Evolutionary conservation across 2,888 invertebrate genomes (phyloP), one percentile per base, ranked within the genome.

Genomic region (Candidula unifasciata): DNA sequence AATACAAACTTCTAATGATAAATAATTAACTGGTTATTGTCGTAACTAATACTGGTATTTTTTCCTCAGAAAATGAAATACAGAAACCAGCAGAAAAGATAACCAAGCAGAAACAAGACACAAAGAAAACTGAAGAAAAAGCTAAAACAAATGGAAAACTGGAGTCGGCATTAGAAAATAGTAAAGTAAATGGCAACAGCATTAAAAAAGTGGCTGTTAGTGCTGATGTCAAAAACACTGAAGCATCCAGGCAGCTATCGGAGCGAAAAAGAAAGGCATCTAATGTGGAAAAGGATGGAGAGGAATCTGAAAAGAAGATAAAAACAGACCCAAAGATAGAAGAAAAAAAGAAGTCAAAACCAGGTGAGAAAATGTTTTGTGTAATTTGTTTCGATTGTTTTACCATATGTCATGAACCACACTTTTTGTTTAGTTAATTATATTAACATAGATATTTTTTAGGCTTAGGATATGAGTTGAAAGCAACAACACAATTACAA

Each of bases 201-300:
- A 66, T 35, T 24, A 24, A 24, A 24, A 87, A 88, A 69, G 89
- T 86, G 82, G 89, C 89, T 71, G 87, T 89, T 64, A 88, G 89
- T 24, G 57, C 89, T 13, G 90, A 90, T 54, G 89, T 89, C 76
- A 88, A 90, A 80, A 89, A 89, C 33, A 86, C 88, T 33, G 88
- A 87, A 64, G 82, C 90, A 30, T 54, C 85, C 8, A 83, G 57
- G 60, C 35, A 60, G 86, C 87, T 27, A 87, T 87, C 83, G 82
- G 85, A 73, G 84, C 84, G 85, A 82, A 81, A 83, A 82, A 82
- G 84, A 80, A 88, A 86, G 76, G 78, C 76, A 81, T 77, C 37
- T 84, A 82, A 18, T 54, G 13, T 52, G 37, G 82, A 69, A 1
- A 74, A 69, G 35, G 85, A 86, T 66, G 80, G 27, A 68, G 84